These are phyloP conservation scores for Peribatodes rhomboidaria DNA, from an alignment of 2,888 invertebrate genomes.

Conservation along the genomic window DNA sequence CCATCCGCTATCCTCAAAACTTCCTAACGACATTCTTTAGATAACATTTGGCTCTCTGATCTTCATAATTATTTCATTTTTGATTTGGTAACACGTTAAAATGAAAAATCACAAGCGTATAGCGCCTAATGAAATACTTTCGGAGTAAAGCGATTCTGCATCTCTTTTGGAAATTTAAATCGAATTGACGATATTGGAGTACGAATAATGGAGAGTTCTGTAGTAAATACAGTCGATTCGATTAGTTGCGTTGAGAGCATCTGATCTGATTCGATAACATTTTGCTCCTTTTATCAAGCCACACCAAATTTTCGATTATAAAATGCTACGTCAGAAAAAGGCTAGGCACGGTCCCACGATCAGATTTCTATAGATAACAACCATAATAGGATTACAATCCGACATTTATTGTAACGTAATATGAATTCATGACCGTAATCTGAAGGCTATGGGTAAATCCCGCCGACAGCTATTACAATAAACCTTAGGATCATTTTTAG, in stretches of 20 bases:
- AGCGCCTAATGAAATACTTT: neutral
- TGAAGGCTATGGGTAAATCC: conserved; percentile 38
- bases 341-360: conserved; percentile 43
- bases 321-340: conserved; percentile 8
- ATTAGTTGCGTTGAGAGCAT: neutral
- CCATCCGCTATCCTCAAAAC: conserved; percentile 43
- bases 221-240: neutral
- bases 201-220: too few relatives aligned
- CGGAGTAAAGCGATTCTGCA: neutral
- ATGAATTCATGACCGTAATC: conserved; percentile 56
- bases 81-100: conserved; percentile 12
- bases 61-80: neutral
- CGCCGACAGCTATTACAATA: conserved; percentile 9
- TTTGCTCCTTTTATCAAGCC: conserved; percentile 18
- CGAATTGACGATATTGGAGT: too few relatives aligned
- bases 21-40: conserved; percentile 48
- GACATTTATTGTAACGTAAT: conserved; percentile 55
- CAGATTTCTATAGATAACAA: conserved; percentile 58
- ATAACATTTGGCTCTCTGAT: conserved; percentile 36
- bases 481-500: neutral
- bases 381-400: conserved; percentile 59
- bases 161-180: neutral
- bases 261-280: conserved; percentile 5
- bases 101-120: neutral
- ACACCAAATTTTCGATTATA: conserved; percentile 7